These are phyloP conservation scores for Stigmatopora nigra DNA, from an alignment of 2,113 vertebrate species.

Conservation along the genomic window DNA sequence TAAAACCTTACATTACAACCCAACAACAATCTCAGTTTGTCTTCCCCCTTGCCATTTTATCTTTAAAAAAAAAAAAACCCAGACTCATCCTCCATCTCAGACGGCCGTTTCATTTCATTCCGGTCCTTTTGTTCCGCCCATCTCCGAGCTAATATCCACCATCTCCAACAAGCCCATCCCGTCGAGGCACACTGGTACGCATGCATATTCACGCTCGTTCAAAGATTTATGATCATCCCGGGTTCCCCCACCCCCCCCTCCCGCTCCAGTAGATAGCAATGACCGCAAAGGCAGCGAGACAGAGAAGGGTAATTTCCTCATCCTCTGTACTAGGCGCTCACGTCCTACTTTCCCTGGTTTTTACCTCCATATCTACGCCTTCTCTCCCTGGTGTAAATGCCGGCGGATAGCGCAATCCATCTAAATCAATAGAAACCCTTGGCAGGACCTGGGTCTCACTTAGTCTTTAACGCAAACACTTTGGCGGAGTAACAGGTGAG, in stretches of 20 bases:
- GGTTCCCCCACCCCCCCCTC: slow-evolving; percentile 29
- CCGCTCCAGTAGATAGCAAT: slow-evolving; percentile 31
- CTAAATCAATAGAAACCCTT: slow-evolving; percentile 1
- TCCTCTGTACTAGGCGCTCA: slow-evolving; percentile 27
- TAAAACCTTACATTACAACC: neutral
- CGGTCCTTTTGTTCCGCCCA: slow-evolving; percentile 26
- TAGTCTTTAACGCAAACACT: slow-evolving; percentile 15
- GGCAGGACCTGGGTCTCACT: neutral
- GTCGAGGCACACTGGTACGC: neutral
- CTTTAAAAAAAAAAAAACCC: slow-evolving; percentile 7
- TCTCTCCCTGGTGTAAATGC: slow-evolving; percentile 14
- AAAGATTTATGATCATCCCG: slow-evolving; percentile 53
- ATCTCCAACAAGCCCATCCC: neutral
- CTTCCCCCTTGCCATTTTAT: neutral
- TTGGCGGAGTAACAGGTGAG: slow-evolving; percentile 14
- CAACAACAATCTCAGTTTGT: neutral
- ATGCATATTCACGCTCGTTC: slow-evolving; percentile 15
- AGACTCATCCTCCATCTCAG: slow-evolving; percentile 19
- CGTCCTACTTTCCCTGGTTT: neutral
- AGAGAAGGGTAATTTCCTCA: slow-evolving; percentile 53
- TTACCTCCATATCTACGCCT: slow-evolving; percentile 7
- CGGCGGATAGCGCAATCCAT: neutral
- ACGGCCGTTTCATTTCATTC: slow-evolving; percentile 24
- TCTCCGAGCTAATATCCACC: slow-evolving; percentile 37
- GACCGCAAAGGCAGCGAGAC: slow-evolving; percentile 42